phyloP scores from a whole-genome alignment of 2,888 invertebrate genomes.

The Thelaira solivaga region DNA sequence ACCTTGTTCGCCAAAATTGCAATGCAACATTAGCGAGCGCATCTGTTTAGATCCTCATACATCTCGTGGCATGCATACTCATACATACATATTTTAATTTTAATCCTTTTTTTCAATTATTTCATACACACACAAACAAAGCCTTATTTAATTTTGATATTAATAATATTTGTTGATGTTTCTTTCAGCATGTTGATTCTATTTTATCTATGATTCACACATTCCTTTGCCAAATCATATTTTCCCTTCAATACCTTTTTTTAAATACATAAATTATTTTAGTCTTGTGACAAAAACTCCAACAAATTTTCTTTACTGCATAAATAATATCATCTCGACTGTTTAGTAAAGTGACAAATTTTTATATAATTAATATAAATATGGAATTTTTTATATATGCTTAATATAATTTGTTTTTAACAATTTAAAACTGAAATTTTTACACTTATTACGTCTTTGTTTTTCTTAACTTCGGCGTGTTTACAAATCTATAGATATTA shows the following conservation, averaged over 20 bases:
- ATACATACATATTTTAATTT: neutral
- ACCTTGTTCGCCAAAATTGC: conserved; percentile 60
- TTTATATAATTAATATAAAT: no score
- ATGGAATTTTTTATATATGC: no score
- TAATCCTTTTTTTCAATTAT: neutral
- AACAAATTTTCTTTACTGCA: no score
- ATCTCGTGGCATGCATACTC: neutral
- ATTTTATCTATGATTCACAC: conserved; percentile 44
- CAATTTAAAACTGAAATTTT: conserved; percentile 27
- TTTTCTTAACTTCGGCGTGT: conserved; percentile 42
- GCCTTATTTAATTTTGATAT: neutral
- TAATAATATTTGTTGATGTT: neutral
- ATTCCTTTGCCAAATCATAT: conserved; percentile 44
- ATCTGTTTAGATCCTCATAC: conserved; percentile 22
- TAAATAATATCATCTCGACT: no score
- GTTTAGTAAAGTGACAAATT: no score
- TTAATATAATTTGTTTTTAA: neutral
- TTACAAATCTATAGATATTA: no score
- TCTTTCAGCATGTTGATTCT: conserved; percentile 33
- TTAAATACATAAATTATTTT: no score
- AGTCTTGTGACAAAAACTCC: neutral
- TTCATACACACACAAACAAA: neutral
- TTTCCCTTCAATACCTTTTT: conserved; percentile 32
- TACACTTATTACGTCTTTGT: conserved; percentile 48
- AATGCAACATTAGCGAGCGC: conserved; percentile 50